phyloP scores from a whole-genome alignment of 2,888 invertebrate genomes.

The Limulus polyphemus region DNA sequence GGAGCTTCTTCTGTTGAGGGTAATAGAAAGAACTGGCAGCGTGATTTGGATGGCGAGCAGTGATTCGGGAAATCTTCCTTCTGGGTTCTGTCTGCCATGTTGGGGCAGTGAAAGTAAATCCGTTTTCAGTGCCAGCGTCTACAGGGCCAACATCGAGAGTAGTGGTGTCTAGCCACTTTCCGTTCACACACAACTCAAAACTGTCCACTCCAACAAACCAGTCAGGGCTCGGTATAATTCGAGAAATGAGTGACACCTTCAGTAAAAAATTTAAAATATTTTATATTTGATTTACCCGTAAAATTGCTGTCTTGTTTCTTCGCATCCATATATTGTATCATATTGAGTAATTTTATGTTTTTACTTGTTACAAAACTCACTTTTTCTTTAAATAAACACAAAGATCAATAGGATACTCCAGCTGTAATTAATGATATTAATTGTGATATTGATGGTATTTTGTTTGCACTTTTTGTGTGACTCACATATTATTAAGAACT shows the following conservation, averaged over 20 bases:
- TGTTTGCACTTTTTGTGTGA: no score
- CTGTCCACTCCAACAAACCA: slow-evolving; percentile 86
- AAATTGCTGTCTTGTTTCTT: no score
- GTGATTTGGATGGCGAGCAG: slow-evolving; percentile 74
- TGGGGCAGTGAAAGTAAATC: slow-evolving; percentile 90
- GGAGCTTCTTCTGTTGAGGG: slow-evolving; percentile 70
- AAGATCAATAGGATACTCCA: no score
- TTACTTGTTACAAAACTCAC: no score
- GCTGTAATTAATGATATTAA: no score
- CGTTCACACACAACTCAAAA: slow-evolving; percentile 77
- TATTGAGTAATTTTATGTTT: no score
- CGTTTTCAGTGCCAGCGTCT: slow-evolving; percentile 89
- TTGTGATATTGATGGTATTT: no score
- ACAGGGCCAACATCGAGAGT: slow-evolving; percentile 82
- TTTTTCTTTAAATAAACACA: no score
- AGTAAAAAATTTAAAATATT: no score
- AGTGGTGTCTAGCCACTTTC: slow-evolving; percentile 80
- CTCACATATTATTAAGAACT: no score
- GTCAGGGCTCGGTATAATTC: slow-evolving; percentile 85
- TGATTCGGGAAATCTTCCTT: slow-evolving; percentile 75
- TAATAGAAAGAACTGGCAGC: slow-evolving; percentile 94
- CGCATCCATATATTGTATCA: no score
- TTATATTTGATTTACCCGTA: no score
- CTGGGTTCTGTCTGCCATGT: slow-evolving; percentile 88
- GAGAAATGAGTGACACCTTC: slow-evolving; percentile 74